A percentile compares a stretch with the other conserved stretches of the same genome.
Conservation (phyloP, 2,113 vertebrate genomes). For the Tychaedon coryphoeus region DNA sequence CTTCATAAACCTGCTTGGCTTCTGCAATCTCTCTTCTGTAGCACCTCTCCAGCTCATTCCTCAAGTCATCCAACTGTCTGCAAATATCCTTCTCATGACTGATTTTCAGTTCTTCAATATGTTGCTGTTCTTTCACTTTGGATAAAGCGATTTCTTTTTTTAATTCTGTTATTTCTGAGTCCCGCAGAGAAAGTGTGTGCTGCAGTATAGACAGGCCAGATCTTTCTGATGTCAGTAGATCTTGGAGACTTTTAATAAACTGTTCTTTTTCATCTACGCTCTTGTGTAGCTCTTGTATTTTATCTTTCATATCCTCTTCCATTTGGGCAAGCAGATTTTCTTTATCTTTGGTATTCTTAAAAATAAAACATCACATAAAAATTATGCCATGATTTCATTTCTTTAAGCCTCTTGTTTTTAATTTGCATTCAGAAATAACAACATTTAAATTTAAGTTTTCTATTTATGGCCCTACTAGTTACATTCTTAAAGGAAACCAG, state of each 20-base stretch:
- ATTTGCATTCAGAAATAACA: not conserved
- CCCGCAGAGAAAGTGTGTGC: slow-evolving; percentile 18
- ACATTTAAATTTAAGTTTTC: not conserved
- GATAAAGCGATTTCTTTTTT: slow-evolving; percentile 16
- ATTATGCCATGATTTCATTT: not conserved
- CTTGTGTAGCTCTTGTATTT: slow-evolving; percentile 11
- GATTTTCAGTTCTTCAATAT: not conserved
- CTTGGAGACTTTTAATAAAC: slow-evolving; percentile 9
- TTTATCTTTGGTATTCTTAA: slow-evolving; percentile 64
- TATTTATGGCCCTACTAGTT: not conserved
- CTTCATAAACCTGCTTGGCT: not conserved
- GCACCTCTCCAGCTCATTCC: slow-evolving; percentile 58
- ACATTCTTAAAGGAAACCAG: not conserved
- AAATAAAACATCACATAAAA: slow-evolving; percentile 21
- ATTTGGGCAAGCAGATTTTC: slow-evolving; percentile 47
- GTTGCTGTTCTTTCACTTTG: not conserved
- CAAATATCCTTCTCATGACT: not conserved
- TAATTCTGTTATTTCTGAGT: slow-evolving; percentile 32
- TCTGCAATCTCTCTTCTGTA: slow-evolving; percentile 22
- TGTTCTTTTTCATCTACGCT: slow-evolving; percentile 22
- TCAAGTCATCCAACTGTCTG: slow-evolving; percentile 57
- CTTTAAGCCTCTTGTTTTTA: not conserved
- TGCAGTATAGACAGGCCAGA: slow-evolving; percentile 22
- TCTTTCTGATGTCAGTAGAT: not conserved
- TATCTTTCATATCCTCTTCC: slow-evolving; percentile 39